These are phyloP conservation scores for Chelon labrosus DNA, from an alignment of 2,797 vertebrate species.

Conservation along the genomic window DNA sequence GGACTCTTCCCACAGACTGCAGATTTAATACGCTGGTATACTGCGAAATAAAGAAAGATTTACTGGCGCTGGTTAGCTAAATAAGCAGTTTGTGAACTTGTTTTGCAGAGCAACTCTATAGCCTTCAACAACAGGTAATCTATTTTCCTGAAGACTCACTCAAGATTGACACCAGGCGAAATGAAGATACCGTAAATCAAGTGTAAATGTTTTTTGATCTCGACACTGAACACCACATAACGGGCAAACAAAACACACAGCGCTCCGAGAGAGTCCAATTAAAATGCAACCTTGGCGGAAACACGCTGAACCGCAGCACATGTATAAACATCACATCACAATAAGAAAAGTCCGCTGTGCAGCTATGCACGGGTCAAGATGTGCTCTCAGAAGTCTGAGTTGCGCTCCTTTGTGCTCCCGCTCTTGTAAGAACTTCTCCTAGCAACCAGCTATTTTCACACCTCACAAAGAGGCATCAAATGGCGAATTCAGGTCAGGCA, in stretches of 20 bases:
- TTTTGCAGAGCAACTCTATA: too few relatives aligned
- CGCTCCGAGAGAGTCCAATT: neutral
- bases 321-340: slow-evolving; percentile 1
- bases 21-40: too few relatives aligned
- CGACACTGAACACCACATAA: neutral
- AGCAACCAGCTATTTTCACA: slow-evolving; percentile 40
- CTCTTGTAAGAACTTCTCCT: slow-evolving; percentile 9
- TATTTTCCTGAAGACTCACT: too few relatives aligned
- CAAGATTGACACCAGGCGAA: neutral
- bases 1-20: too few relatives aligned
- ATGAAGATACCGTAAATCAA: neutral
- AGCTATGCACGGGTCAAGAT: neutral
- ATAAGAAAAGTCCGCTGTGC: neutral
- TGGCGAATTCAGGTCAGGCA: slow-evolving; percentile 52
- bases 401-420: neutral
- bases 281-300: neutral
- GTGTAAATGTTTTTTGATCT: neutral
- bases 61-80: too few relatives aligned
- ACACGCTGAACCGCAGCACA: neutral
- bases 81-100: too few relatives aligned
- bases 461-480: slow-evolving; percentile 50
- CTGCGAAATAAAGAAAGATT: too few relatives aligned
- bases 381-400: slow-evolving; percentile 4
- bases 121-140: too few relatives aligned
- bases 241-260: neutral